phyloP scores from a whole-genome alignment of 2,113 vertebrate genomes.

The Sinosuthora webbiana region DNA sequence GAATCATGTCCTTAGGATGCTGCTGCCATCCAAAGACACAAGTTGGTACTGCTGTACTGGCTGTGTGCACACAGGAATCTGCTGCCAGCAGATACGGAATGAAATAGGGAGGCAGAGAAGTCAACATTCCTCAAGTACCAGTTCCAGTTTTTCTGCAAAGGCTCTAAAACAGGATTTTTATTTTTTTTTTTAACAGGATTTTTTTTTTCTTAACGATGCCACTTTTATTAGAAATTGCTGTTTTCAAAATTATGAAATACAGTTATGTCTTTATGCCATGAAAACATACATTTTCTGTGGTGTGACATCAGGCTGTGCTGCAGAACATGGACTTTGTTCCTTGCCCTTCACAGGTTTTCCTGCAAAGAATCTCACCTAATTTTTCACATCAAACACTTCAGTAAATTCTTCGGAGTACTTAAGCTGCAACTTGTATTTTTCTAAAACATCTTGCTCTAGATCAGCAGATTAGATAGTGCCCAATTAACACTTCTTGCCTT shows the following conservation, averaged over 20 bases:
- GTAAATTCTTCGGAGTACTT: not conserved
- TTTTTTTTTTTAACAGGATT: rapidly evolving
- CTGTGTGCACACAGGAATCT: rapidly evolving
- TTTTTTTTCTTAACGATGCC: rapidly evolving
- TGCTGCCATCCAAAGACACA: conserved; percentile 72
- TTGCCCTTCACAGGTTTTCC: not conserved
- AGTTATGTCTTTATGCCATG: not conserved
- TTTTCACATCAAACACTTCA: not conserved
- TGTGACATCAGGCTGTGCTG: not conserved
- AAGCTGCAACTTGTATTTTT: not conserved
- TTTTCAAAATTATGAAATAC: not conserved
- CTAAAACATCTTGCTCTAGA: not conserved
- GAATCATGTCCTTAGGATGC: conserved; percentile 4
- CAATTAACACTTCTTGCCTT: not conserved
- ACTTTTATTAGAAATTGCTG: not conserved
- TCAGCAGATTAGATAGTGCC: not conserved
- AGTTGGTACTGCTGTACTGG: not conserved
- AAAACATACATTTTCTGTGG: not conserved
- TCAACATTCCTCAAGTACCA: not conserved
- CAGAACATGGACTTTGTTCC: not conserved
- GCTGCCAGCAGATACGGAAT: not conserved
- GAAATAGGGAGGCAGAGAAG: not conserved
- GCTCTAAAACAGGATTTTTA: not conserved
- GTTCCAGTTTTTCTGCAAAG: not conserved
- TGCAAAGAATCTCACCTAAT: not conserved